phyloP scores from a whole-genome alignment of 2,888 invertebrate genomes.

The Heliconius ismenius region DNA sequence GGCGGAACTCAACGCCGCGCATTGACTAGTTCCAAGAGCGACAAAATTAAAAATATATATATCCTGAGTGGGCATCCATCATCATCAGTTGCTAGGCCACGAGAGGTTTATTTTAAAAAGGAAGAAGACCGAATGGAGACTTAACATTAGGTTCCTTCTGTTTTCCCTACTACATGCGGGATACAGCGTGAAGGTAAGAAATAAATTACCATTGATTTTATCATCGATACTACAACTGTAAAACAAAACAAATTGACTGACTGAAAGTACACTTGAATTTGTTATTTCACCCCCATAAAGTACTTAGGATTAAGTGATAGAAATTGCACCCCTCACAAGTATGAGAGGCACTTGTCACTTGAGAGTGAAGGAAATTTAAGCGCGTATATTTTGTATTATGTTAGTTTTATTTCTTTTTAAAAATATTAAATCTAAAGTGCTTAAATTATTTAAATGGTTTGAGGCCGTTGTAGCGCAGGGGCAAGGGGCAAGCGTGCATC shows the following conservation, averaged over 20 bases:
- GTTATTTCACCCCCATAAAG: not conserved
- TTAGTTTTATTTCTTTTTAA: not conserved
- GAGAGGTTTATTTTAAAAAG: no score
- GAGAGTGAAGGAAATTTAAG: not conserved
- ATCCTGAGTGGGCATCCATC: not conserved
- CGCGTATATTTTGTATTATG: not conserved
- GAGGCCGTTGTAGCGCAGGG: not conserved
- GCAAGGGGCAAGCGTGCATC: not conserved
- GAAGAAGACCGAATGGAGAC: no score
- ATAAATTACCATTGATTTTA: not conserved
- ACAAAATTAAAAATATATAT: not conserved
- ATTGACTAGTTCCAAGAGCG: not conserved
- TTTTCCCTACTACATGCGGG: not conserved
- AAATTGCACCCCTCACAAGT: not conserved
- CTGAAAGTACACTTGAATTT: not conserved
- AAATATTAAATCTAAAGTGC: not conserved
- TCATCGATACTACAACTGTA: not conserved
- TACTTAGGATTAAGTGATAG: constrained; percentile 2
- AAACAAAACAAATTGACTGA: not conserved
- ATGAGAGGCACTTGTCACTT: not conserved
- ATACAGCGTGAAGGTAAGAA: not conserved
- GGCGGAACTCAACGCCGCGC: not conserved
- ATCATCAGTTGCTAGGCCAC: no score
- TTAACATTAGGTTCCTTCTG: not conserved
- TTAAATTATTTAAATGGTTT: not conserved